Conservation (phyloP, 2,888 invertebrate species). For the Gisinianus flammeolus region DNA sequence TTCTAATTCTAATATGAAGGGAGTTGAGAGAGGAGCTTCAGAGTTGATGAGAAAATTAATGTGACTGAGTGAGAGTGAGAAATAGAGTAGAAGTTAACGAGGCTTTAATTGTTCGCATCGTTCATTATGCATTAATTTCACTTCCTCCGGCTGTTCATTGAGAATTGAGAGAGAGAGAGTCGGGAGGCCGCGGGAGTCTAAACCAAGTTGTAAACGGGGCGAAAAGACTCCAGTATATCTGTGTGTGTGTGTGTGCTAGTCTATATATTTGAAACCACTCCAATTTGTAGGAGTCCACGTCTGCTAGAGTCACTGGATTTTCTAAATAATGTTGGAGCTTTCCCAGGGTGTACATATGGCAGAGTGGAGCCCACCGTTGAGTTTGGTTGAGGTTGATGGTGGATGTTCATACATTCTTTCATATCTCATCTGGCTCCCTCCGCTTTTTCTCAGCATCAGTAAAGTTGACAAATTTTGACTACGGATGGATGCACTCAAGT, state of each 20-base stretch:
- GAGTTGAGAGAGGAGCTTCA: slow-evolving; percentile 31
- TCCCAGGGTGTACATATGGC: background rate
- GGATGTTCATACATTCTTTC: slow-evolving; percentile 39
- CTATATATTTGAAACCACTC: slow-evolving; percentile 45
- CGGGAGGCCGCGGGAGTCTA: background rate
- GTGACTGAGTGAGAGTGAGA: slow-evolving; percentile 54
- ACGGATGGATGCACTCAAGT: slow-evolving; percentile 42
- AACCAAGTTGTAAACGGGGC: slow-evolving; percentile 24
- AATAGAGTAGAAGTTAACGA: slow-evolving; percentile 57
- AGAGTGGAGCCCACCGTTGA: slow-evolving; percentile 15
- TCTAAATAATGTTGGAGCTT: slow-evolving; percentile 31
- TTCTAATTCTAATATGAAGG: background rate
- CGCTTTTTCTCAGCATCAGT: slow-evolving; percentile 47
- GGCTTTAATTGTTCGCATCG: slow-evolving; percentile 59
- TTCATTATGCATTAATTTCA: slow-evolving; percentile 59
- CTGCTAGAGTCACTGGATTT: background rate
- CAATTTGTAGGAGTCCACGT: slow-evolving; percentile 36
- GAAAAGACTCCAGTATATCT: slow-evolving; percentile 1
- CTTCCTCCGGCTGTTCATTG: slow-evolving; percentile 44
- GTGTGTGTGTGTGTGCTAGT: background rate
- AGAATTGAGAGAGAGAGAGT: background rate
- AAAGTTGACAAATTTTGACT: slow-evolving; percentile 57
- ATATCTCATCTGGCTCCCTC: slow-evolving; percentile 47
- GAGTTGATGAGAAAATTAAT: slow-evolving; percentile 58
- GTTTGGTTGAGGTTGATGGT: too few species aligned